Conservation (phyloP, 2,888 invertebrate genomes). For the Synanthedon andrenaeformis region DNA sequence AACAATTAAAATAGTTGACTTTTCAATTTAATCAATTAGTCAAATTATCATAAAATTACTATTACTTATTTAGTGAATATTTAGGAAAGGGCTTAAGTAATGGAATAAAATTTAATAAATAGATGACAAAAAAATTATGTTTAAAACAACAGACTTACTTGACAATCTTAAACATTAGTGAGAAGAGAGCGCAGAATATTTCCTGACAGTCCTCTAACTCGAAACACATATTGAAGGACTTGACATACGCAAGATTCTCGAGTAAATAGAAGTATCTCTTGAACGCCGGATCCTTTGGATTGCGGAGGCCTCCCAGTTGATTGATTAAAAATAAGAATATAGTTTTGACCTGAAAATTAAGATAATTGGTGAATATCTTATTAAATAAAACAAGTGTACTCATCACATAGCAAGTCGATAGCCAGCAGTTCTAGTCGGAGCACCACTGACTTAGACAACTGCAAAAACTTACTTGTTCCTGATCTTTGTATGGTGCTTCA, state of each 20-base stretch:
- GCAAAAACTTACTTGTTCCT: slow-evolving; percentile 78
- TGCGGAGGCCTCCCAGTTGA: slow-evolving; percentile 91
- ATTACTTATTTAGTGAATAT: no score
- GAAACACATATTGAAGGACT: slow-evolving; percentile 98
- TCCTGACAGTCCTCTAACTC: slow-evolving; percentile 97
- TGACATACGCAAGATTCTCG: slow-evolving; percentile 97
- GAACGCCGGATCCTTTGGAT: slow-evolving; percentile 97
- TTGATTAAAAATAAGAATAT: slow-evolving; percentile 96
- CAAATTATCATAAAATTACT: no score
- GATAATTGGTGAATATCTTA: neutral
- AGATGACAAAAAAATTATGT: no score
- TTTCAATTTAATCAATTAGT: no score
- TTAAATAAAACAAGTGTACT: neutral
- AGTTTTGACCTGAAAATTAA: slow-evolving; percentile 66
- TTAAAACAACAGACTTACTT: slow-evolving; percentile 75
- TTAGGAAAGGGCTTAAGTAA: no score
- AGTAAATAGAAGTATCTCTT: slow-evolving; percentile 97
- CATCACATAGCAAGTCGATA: neutral
- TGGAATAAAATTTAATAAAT: no score
- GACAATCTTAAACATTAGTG: slow-evolving; percentile 94
- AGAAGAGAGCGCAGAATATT: slow-evolving; percentile 93
- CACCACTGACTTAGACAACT: no score
- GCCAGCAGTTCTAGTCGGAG: no score
- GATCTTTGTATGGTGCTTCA: slow-evolving; percentile 97
- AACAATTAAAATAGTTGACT: no score